Base-by-base conservation (phyloP, 2,797 vertebrate species). In the Xiphophorus birchmanni region DNA sequence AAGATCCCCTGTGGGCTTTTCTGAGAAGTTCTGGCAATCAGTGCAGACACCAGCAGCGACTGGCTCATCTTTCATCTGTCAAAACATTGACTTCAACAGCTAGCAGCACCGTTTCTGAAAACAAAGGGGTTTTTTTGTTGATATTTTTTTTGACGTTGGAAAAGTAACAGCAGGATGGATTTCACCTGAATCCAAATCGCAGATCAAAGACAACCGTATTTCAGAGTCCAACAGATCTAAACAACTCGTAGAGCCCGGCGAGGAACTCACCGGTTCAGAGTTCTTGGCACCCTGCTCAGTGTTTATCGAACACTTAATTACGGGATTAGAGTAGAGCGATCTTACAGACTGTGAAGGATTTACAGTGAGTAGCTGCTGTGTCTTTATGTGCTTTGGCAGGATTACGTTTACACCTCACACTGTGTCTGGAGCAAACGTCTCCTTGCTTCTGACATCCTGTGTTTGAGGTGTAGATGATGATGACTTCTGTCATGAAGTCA, bases 1-100 rank as follows among this genome's bases (percentile, higher is more conserved):
- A 79, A 65, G 69, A 82, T 79, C 48, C 29, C 69, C 73, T 73
- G 75, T 73, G 67, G 78, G 37, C 44, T 2, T 32, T 56, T 63
- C 32, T 84, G 74, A 79, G 82, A 76, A 42, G 52, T 77, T 81
- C 26, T 81, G 75, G 52, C 69, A 73, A 45, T 88, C 83, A 78
- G 47, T 63, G 65, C 75, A 84, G 86, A 54, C 1, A 5, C 48
- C 7, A 37, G 63, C 35, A 78, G 81, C 32, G 0, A 45, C 67
- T 60, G 45, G n/a, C 42, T 85, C 76, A 44, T 74, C 72, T 26
- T 29, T 78, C 50, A 79, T 72, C 76, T 32, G 23, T 47, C 50
- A 82, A 21, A 78, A 29, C 29, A 35, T 6, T 42, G 42, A 67
- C 63, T 72, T 69, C 35, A 73, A 47, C 81, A 83, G 77, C 82